phyloP scores from a whole-genome alignment of 64 coral and sea anemone genomes.

The Cladopsammia gracilis region DNA sequence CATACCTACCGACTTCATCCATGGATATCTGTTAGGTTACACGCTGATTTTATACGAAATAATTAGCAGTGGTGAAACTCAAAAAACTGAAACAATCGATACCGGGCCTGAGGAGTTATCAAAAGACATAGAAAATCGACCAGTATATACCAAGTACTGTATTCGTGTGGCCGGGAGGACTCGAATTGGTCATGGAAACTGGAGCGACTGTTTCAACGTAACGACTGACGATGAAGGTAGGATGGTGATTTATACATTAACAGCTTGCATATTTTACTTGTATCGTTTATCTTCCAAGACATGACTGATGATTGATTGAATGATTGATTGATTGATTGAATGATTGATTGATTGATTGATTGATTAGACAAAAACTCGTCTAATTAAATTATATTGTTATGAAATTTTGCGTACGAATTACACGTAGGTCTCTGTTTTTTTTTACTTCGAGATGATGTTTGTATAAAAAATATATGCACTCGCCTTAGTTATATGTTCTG shows the following conservation, averaged over 20 bases:
- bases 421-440: too few relatives aligned
- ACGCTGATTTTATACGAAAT: neutral
- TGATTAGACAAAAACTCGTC: too few relatives aligned
- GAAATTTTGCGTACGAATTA: too few relatives aligned
- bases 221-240: slow-evolving; percentile 59
- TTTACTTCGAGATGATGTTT: too few relatives aligned
- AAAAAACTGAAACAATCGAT: neutral
- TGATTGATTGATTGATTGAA: too few relatives aligned
- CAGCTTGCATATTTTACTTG: neutral
- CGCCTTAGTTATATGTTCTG: too few relatives aligned
- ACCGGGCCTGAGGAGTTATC: neutral
- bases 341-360: too few relatives aligned
- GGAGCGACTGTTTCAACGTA: slow-evolving; percentile 24
- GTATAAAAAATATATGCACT: too few relatives aligned
- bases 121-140: slow-evolving; percentile 1
- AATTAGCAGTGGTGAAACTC: neutral
- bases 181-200: slow-evolving; percentile 15
- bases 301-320: too few relatives aligned
- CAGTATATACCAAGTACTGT: slow-evolving; percentile 37
- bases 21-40: slow-evolving; percentile 51
- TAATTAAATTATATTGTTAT: too few relatives aligned
- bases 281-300: too few relatives aligned
- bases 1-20: neutral
- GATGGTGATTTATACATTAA: neutral
- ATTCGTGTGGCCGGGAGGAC: slow-evolving; percentile 8